Evolutionary conservation across 2,113 vertebrate species (phyloP), one percentile per base, ranked within the genome.

Genomic region (Ptilorrhoa leucosticta): DNA sequence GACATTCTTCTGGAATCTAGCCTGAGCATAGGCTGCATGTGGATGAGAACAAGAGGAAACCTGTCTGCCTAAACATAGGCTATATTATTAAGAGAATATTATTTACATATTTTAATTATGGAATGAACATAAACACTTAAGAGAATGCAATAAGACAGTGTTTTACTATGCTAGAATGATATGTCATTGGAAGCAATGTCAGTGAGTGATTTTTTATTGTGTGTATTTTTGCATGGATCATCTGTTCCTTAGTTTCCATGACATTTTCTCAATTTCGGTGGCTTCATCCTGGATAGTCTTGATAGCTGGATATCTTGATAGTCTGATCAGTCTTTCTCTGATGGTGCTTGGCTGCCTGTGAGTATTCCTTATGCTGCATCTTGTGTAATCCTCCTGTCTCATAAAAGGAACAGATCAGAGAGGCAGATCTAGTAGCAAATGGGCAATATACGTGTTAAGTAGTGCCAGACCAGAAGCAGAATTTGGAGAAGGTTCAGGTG

Each of bases 121-220:
- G 2, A 91, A 69, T 72, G 6, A 54, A 31, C 9, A 84, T 6
- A 72, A 64, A 33, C 28, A 12, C 17, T 50, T 45, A 40, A 60
- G 11, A 51, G 4, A 65, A 76, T 64, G 5, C 0, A 72, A 1
- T 33, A 65, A 48, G 5, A 19, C 20, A 60, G 6, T 56, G 22
- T 73, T 76, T 35, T 89, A 12, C 5, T 68, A 23, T 11, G 8
- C 2, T 91, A 37, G 13, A 60, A 26, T 45, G 7, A 7, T 60
- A 35, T 58, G 90, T 79, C 2, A 31, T 45, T 69, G 13, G 45
- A 76, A 76, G 8, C 0, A 27, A 39, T 0, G 0, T 40, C 39
- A n/a, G 7, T 37, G 10, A 30, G 2, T 33, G 27, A 15, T 15
- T 13, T 35, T 60, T 72, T 30, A 20, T 7, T 22, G 6, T 19